Evolutionary conservation across 1,140 invertebrate genomes (phyloP).

Genomic region (Procambarus virginalis): DNA sequence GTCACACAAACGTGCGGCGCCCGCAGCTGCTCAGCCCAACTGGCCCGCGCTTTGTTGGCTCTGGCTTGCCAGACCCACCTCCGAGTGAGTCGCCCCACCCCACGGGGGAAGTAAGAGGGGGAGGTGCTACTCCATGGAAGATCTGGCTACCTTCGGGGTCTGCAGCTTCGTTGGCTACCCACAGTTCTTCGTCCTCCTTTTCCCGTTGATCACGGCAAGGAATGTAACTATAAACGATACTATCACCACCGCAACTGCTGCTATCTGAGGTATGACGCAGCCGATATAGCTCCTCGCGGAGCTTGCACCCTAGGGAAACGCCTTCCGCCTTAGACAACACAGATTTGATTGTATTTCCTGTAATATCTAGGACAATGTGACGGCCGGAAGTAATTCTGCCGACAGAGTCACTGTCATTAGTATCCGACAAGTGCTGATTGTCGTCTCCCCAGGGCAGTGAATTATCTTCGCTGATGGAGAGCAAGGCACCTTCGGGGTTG

Average conservation of each 20-base stretch:
- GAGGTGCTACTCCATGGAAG: constrained; percentile 21
- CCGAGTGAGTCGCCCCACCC: constrained; percentile 40
- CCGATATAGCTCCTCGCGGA: constrained; percentile 1
- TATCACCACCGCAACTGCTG: constrained; percentile 39
- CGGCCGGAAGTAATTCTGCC: background rate
- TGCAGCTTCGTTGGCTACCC: constrained; percentile 67
- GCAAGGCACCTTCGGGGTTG: background rate
- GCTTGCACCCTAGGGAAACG: background rate
- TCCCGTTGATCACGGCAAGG: constrained; percentile 60
- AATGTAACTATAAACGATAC: constrained; percentile 44
- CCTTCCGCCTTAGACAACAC: background rate
- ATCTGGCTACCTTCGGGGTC: background rate
- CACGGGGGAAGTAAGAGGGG: constrained; percentile 27
- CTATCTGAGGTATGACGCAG: constrained; percentile 35
- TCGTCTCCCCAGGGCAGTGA: background rate
- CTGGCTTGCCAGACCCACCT: constrained; percentile 15
- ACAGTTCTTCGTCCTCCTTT: constrained; percentile 67
- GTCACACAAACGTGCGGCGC: constrained; percentile 25
- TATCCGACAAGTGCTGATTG: background rate
- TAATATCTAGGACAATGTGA: background rate
- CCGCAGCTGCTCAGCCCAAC: constrained; percentile 46
- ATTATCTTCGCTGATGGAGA: background rate
- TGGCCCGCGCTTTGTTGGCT: background rate
- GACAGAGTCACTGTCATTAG: background rate
- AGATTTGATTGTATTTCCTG: background rate